Base-by-base conservation (phyloP, 2,113 vertebrate species). In the Pampusana beccarii region DNA sequence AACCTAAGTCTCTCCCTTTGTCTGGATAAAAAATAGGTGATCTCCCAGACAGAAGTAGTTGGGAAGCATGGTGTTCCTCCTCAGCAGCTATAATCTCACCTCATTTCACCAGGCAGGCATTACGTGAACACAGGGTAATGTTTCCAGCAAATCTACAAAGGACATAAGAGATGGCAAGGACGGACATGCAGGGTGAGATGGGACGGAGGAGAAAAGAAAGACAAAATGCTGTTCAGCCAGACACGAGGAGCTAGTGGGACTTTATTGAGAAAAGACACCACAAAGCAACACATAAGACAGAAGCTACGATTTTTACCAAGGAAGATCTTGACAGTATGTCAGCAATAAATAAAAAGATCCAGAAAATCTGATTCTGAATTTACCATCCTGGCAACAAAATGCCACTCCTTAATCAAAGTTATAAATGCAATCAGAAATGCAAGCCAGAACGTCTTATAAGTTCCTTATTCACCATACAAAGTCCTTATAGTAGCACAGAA, bases 391-490 rank as follows among this genome's bases (percentile, higher is more conserved):
- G 70, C 96, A 91, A 84, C 69, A 89, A 89, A 95, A 77, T 62
- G 17, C 5, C 93, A 50, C 69, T 78, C 38, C 46, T 33, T 83
- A 67, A 80, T 82, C 64, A 90, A 62, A 88, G 62, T 40, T 70
- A 51, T 88, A 83, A 93, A 84, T 29, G 51, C 80, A 94, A 92
- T 77, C 74, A 94, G 81, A 92, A 95, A 14, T 40, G 86, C 67
- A 69, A 1, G 3, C 74, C 51, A 53, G 42, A 34, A 36, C 60
- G 34, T 36, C 72, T 94, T 77, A 51, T 38, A 90, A 80, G 67
- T 91, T 85, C 86, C 33, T n/a, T 82, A 80, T 93, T 82, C 88
- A 77, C 74, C 36, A 60, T n/a, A 12, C 36, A 77, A 93, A 85
- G 62, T 82, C 79, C 72, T 42, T 69, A 72, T 7, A 90, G 36